A percentile compares a stretch with the other conserved stretches of the same genome.
These are phyloP conservation scores for Hetaerina americana DNA, from an alignment of 1,140 invertebrate genomes.

Conservation along the genomic window DNA sequence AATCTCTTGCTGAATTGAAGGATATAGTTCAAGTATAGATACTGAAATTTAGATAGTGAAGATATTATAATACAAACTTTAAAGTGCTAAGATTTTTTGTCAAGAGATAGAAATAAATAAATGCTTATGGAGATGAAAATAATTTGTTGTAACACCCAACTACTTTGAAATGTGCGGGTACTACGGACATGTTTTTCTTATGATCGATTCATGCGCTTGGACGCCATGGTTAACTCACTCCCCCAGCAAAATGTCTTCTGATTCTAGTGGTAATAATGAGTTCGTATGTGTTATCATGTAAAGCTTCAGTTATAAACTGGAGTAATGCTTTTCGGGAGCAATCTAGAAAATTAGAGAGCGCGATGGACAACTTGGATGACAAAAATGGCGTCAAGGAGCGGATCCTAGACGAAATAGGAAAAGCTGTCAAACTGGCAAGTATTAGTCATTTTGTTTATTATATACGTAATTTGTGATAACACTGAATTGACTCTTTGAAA, in stretches of 20 bases:
- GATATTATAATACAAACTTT: too few species aligned
- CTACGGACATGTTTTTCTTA: not conserved
- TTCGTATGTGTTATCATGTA: not conserved
- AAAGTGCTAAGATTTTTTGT: too few species aligned
- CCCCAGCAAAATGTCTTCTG: not conserved
- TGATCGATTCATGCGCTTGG: not conserved
- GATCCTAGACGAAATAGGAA: conserved; percentile 32
- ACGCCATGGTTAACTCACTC: not conserved
- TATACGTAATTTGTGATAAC: too few species aligned
- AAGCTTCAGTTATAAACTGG: not conserved
- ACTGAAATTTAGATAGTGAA: too few species aligned
- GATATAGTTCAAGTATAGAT: too few species aligned
- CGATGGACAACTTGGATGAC: conserved; percentile 31
- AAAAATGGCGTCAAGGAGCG: conserved; percentile 31
- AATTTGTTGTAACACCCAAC: too few species aligned
- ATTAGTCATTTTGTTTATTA: too few species aligned
- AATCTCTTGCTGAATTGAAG: too few species aligned
- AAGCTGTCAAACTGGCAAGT: conserved; percentile 34
- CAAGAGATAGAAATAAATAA: too few species aligned
- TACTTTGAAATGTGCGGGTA: not conserved
- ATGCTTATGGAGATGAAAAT: too few species aligned
- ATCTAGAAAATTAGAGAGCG: not conserved
- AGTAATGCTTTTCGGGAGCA: not conserved
- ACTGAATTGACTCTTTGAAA: too few species aligned
- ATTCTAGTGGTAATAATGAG: not conserved